Base-by-base conservation (phyloP, 1,140 invertebrate genomes). In the Aphidius gifuensis region DNA sequence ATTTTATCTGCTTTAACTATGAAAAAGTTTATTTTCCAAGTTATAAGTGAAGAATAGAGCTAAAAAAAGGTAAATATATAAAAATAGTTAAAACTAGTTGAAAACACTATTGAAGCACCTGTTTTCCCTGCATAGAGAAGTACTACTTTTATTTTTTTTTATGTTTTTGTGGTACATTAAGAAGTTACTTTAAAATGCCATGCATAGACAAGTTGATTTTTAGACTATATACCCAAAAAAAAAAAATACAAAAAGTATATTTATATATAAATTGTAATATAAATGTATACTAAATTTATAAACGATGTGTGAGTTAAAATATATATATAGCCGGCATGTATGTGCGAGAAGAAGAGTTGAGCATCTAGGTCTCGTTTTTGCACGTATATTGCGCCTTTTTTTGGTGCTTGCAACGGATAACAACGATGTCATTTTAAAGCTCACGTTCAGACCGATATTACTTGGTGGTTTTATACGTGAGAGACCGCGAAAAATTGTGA, bases 121-220 rank as follows among this genome's bases (percentile, higher is more conserved):
- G 54, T 56, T 56, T 56, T 56, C 54, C 54, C 43, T 32, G 54
- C 45, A 39, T 32, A 58, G 40, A 56, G 16, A 16, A 45, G 43
- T 43, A 16, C 43, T 45, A 21, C 42, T 56, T 16, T 43, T 74
- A 71, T 32, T 3, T 32, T 32, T 32, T 32, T 32, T 32, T 4
- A 32, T 32, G 23, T 32, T 32, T 32, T 32, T 32, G 23, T 32
- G 74, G 66, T 62, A 65, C 69, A 72, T 76, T 74, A 74, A 68
- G 65, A 66, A 64, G 50, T 68, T 73, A 68, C 68, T 76, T 75
- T 72, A 75, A 76, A 76, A 76, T 76, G 69, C 68, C 65, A 75
- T 75, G 72, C 72, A 75, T 75, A 76, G 61, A 66, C 58, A 71
- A 72, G 65, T 44, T 58, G 64, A 69, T 72, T 56, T 62, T 61